Evolutionary conservation across 2,797 vertebrate genomes (phyloP).

Genomic region (Synanceia verrucosa): DNA sequence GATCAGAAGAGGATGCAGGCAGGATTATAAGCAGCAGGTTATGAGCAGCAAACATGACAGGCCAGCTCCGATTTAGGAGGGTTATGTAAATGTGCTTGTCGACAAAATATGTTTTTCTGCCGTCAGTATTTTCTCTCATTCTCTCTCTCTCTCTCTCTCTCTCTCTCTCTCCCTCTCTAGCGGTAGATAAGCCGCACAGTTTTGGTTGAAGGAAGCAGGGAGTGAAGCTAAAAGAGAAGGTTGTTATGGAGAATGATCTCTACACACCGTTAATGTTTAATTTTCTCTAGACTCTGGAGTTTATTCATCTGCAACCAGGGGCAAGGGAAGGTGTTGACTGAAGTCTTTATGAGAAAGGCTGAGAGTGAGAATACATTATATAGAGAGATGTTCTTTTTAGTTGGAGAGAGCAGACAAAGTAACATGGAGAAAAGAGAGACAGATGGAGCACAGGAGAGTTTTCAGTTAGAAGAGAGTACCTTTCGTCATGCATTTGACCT

Average conservation of each 20-base stretch:
- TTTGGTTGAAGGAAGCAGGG: constrained; percentile 36
- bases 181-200: constrained; percentile 37
- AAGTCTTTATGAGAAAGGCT: constrained; percentile 64
- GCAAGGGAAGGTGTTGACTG: constrained; percentile 63
- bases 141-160: constrained; percentile 5
- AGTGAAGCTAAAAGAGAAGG: constrained; percentile 40
- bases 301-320: constrained; percentile 65
- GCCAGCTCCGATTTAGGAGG: constrained; percentile 74
- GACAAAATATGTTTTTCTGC: constrained; percentile 66
- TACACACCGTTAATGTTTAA: constrained; percentile 70
- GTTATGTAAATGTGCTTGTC: constrained; percentile 79
- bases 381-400: constrained; percentile 43
- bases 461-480: constrained; percentile 32
- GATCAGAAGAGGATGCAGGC: constrained; percentile 68
- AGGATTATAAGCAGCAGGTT: constrained; percentile 79
- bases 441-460: constrained; percentile 14
- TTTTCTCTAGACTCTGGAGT: constrained; percentile 64
- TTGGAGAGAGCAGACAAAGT: constrained; percentile 36
- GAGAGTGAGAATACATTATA: constrained; percentile 57
- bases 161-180: neutral
- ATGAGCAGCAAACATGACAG: constrained; percentile 76
- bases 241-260: constrained; percentile 64
- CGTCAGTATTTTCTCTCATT: constrained; percentile 35
- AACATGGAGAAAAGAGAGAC: neutral
- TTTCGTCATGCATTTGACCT: constrained; percentile 57